Evolutionary conservation across 2,113 vertebrate species (phyloP).

Genomic region (Cephalopterus ornatus): DNA sequence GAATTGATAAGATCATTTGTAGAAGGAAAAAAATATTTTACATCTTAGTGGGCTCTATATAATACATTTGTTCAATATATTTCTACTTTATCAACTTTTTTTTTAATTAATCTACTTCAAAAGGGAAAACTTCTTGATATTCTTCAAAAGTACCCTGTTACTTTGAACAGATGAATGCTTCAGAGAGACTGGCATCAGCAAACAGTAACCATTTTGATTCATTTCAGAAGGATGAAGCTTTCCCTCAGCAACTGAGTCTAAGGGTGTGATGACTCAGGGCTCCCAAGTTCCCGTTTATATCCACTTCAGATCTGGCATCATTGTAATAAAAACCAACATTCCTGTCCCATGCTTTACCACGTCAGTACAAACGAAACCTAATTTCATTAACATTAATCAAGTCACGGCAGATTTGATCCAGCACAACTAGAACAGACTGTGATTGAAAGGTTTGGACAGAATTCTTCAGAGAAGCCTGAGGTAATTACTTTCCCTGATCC

Average conservation of each 20-base stretch:
- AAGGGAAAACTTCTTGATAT: not conserved
- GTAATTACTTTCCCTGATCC: not conserved
- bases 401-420: not conserved
- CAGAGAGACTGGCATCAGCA: not conserved
- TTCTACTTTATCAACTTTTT: not conserved
- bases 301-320: not conserved
- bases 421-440: not conserved
- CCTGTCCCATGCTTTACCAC: not conserved
- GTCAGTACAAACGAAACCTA: not conserved
- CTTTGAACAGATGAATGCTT: not conserved
- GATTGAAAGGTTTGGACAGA: not conserved
- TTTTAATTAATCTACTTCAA: not conserved
- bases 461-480: not conserved
- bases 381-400: not conserved
- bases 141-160: not conserved
- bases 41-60: not conserved
- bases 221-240: not conserved
- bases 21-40: not conserved
- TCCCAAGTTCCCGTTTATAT: not conserved
- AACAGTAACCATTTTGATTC: not conserved
- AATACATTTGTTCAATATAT: not conserved
- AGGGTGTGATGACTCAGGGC: not conserved
- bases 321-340: not conserved
- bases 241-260: not conserved
- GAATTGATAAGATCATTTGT: not conserved